These are phyloP conservation scores for Amphiprion percula DNA, from an alignment of 2,113 vertebrate genomes.

Conservation along the genomic window DNA sequence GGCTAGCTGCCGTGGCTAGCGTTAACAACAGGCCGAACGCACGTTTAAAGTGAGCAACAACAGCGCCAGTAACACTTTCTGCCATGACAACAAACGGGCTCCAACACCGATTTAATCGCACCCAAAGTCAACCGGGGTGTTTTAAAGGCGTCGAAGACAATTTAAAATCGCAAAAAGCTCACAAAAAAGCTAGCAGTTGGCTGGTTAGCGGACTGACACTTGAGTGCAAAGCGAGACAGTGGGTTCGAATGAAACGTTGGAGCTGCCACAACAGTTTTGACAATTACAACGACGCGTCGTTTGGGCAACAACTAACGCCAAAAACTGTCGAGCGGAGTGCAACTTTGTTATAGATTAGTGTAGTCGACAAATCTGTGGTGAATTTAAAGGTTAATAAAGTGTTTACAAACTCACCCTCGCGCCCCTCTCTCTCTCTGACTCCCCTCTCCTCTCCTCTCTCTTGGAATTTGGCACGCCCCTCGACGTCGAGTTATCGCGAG, in stretches of 20 bases:
- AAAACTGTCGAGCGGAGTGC: slow-evolving; percentile 5
- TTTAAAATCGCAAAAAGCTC: slow-evolving; percentile 1
- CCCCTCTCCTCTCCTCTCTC: slow-evolving; percentile 80
- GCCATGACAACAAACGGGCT: slow-evolving; percentile 37
- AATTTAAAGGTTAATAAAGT: slow-evolving; percentile 77
- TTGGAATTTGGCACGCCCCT: slow-evolving; percentile 89
- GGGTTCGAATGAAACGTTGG: slow-evolving; percentile 68
- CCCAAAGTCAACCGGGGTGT: neutral
- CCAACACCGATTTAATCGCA: neutral
- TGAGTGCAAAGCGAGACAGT: slow-evolving; percentile 70
- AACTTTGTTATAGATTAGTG: slow-evolving; percentile 3
- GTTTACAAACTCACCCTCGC: slow-evolving; percentile 89
- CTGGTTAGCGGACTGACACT: slow-evolving; percentile 79
- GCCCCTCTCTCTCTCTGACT: slow-evolving; percentile 82
- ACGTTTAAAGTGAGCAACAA: slow-evolving; percentile 51
- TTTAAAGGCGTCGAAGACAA: neutral
- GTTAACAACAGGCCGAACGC: slow-evolving; percentile 76
- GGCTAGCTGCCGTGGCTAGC: slow-evolving; percentile 73
- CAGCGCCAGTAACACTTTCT: slow-evolving; percentile 21
- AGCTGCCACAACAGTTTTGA: slow-evolving; percentile 67
- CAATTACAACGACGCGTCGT: slow-evolving; percentile 35
- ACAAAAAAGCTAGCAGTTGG: slow-evolving; percentile 38
- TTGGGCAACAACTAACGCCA: slow-evolving; percentile 35
- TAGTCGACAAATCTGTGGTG: slow-evolving; percentile 17
- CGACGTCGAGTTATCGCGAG: slow-evolving; percentile 80